A percentile compares a stretch with the other conserved stretches of the same genome.
phyloP scores from a whole-genome alignment of 2,888 invertebrate genomes.

The Aproaerema taeniolella region DNA sequence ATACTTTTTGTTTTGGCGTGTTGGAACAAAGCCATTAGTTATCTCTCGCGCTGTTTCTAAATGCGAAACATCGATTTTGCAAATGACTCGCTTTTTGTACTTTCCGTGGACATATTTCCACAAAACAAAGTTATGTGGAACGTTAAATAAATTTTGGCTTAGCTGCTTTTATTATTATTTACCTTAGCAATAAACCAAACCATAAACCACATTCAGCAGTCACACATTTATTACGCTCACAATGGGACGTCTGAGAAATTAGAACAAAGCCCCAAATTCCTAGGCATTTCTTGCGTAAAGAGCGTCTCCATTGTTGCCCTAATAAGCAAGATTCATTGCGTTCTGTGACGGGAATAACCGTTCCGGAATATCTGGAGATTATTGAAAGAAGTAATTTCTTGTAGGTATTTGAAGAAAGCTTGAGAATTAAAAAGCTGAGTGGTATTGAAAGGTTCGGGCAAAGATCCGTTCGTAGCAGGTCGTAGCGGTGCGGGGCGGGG shows the following conservation, averaged over 20 bases:
- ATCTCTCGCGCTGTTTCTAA: constrained; percentile 18
- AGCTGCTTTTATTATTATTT: background rate
- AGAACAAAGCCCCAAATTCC: constrained; percentile 2
- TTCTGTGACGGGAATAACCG: background rate
- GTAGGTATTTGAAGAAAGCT: background rate
- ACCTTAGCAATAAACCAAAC: background rate
- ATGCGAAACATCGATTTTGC: constrained; percentile 9
- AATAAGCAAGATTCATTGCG: constrained; percentile 7
- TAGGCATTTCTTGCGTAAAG: constrained; percentile 1
- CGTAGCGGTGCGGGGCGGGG: constrained; percentile 34
- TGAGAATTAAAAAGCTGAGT: constrained; percentile 11
- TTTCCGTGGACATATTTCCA: background rate
- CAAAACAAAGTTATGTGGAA: background rate
- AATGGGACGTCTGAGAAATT: background rate
- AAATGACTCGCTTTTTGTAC: constrained; percentile 8
- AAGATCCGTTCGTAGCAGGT: too few species aligned
- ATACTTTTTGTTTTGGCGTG: constrained; percentile 29
- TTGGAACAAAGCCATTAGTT: constrained; percentile 37
- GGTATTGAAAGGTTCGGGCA: constrained; percentile 21
- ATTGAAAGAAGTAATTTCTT: constrained; percentile 5
- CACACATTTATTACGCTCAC: background rate
- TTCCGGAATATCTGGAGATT: constrained; percentile 6
- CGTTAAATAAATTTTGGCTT: background rate
- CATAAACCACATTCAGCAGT: background rate
- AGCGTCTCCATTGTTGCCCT: background rate